Evolutionary conservation across 1,140 invertebrate species (phyloP), one percentile per base, ranked within the genome.

Genomic region (Drosophila equinoxialis): DNA sequence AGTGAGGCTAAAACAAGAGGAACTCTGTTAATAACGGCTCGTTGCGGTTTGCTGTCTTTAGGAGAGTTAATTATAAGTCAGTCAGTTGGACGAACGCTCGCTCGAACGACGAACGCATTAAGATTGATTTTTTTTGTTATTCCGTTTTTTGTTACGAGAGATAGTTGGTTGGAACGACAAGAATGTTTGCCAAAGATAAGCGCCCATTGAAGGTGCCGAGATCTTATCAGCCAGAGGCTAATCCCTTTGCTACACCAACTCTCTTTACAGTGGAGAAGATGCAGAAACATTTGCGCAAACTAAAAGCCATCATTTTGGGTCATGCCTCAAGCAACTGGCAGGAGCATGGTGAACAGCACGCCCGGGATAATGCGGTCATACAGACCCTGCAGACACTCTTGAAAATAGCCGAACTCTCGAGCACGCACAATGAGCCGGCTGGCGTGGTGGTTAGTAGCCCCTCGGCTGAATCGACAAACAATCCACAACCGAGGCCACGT

Each of bases 381-480:
- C 85, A 91, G 42, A 84, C 89, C 0, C 74, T 92, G n/a, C 91
- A 92, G 33, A 83, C 81, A 2, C 78, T 92, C 13, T 61, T 92
- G 0, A 91, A 90, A 59, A 92, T 92, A 1, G 91, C 91, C 33
- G 91, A 92, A 54, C 78, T 91, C n/a, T 87, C 89, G 0, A 90
- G 74, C 65, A 78, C 51, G 37, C 71, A 73, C 26, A 83, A 81
- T 7, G 85, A 90, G 23, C 81, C 74, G 0, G 65, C 72, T 1
- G 64, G 79, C 6, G 84, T 77, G 13, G 82, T 78, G n/a, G 70
- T 73, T 11, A 68, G 71, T 35, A 81, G 73, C 26, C 74, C 75
- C 6, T 68, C 69, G 11, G 67, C 39, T 2, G 59, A 65, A 6
- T 66, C 71, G n/a, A 51, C 45, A 23, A 59, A 77, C 23, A 39